Percentiles rank a stretch among this genome's conserved stretches.
phyloP scores from a whole-genome alignment of 2,888 invertebrate genomes.

The Lomographa bimaculata region DNA sequence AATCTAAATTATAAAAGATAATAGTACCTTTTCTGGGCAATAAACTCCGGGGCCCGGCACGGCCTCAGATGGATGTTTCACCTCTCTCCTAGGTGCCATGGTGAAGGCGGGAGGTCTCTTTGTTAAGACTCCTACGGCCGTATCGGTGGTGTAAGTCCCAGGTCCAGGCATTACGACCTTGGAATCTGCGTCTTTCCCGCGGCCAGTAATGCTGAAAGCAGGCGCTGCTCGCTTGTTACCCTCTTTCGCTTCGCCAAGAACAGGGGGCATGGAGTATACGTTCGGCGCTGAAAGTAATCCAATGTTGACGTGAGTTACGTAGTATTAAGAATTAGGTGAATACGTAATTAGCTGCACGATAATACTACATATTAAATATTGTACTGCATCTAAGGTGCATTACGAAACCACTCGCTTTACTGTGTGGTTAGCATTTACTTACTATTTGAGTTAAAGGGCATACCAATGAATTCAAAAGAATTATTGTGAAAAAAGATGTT shows the following conservation, averaged over 20 bases:
- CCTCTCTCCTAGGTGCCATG: constrained; percentile 86
- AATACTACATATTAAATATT: constrained; percentile 3
- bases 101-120: constrained; percentile 91
- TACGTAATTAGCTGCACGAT: constrained; percentile 11
- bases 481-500: too few species aligned
- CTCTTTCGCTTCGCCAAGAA: constrained; percentile 84
- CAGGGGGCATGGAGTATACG: constrained; percentile 93
- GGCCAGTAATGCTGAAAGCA: constrained; percentile 93
- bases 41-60: constrained; percentile 86
- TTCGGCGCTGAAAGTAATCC: constrained; percentile 88
- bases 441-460: too few species aligned
- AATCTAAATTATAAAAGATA: constrained; percentile 5
- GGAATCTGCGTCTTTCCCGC: constrained; percentile 85
- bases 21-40: constrained; percentile 86
- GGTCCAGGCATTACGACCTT: constrained; percentile 89
- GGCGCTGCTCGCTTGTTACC: constrained; percentile 89
- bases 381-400: too few species aligned
- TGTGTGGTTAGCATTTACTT: too few species aligned
- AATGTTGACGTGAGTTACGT: constrained; percentile 3
- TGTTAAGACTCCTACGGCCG: constrained; percentile 66
- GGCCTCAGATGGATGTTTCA: constrained; percentile 59
- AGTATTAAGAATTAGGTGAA: background rate
- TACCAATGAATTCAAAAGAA: too few species aligned
- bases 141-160: constrained; percentile 87
- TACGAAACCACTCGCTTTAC: too few species aligned